Evolutionary conservation across 2,113 vertebrate genomes (phyloP).

Genomic region (Corydoras sp.): DNA sequence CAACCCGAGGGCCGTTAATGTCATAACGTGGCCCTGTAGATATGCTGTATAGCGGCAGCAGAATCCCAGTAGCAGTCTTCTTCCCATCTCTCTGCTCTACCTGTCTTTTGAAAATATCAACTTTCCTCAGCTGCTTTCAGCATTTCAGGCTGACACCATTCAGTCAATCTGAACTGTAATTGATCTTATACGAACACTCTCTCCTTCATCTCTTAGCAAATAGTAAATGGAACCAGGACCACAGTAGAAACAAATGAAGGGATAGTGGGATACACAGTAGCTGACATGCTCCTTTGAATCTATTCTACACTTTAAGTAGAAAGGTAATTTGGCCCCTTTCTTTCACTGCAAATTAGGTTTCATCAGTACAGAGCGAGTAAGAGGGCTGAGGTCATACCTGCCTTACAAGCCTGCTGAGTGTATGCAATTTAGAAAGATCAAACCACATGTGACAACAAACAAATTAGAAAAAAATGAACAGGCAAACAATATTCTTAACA

Average conservation of each 20-base stretch:
- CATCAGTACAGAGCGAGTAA: conserved; percentile 46
- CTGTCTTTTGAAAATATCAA: conserved; percentile 26
- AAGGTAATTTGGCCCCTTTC: conserved; percentile 61
- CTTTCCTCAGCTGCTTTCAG: conserved; percentile 31
- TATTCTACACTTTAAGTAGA: conserved; percentile 55
- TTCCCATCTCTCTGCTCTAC: too few relatives aligned
- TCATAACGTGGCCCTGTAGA: too few relatives aligned
- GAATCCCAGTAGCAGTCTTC: too few relatives aligned
- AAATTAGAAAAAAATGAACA: not conserved
- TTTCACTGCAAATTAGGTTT: conserved; percentile 55
- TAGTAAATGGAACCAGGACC: conserved; percentile 46
- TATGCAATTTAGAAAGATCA: not conserved
- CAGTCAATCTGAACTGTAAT: conserved; percentile 53
- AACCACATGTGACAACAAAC: not conserved
- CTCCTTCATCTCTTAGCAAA: conserved; percentile 43
- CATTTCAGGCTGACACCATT: conserved; percentile 44
- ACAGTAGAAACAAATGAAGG: conserved; percentile 41
- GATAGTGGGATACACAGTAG: conserved; percentile 52
- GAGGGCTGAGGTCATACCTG: conserved; percentile 14
- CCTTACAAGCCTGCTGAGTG: conserved; percentile 8
- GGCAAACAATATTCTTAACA: too few relatives aligned
- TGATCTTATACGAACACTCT: conserved; percentile 61
- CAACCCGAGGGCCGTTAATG: too few relatives aligned
- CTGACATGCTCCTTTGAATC: conserved; percentile 65
- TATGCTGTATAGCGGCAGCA: too few relatives aligned